Base-by-base conservation (phyloP, 2,888 invertebrate species). In the Eudemis profundana region DNA sequence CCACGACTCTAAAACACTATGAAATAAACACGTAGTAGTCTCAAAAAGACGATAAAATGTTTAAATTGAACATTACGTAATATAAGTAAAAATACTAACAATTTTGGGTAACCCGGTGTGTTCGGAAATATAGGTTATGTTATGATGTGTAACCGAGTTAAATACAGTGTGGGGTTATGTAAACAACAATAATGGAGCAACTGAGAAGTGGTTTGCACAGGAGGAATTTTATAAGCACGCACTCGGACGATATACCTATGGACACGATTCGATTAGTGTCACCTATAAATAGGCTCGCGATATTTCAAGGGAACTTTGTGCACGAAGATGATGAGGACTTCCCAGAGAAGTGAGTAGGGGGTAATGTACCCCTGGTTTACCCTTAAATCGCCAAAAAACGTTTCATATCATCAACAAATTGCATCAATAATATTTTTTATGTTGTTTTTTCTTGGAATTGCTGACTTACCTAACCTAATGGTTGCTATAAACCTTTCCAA, bases 201-300 rank as follows among this genome's bases (percentile, higher is more conserved):
- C 68, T 83, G 50, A 74, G 79, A 59, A 78, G 73, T 69, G 87
- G 89, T 14, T 70, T 90, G 59, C 87, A 89, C 67, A 78, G 85
- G 36, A 80, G 91, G 60, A 75, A 78, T 70, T 92, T 92, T 70
- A 87, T 91, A 56, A 86, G 87, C 71, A 78, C 78, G 38, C 82
- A 84, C 65, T 69, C 71, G 1, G 87, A 87, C 49, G 89, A 89
- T 38, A 77, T 82, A 10, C 83, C 87, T 0, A 79, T 86, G 78
- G 90, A 91, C 63, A 86, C 85, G 0, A 82, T 90, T 61, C 79
- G 89, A 60, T 74, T 92, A 61, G 87, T 90, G 21, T 85, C 88
- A 0, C 89, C 91, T 51, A 83, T 90, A 51, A 87, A 86, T 75
- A 85, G 87, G 74, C 84, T 90, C 68, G 78, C 84, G 23, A 81